These are phyloP conservation scores for Drosophila hamatofila DNA, from an alignment of 2,888 invertebrate genomes.

Conservation along the genomic window DNA sequence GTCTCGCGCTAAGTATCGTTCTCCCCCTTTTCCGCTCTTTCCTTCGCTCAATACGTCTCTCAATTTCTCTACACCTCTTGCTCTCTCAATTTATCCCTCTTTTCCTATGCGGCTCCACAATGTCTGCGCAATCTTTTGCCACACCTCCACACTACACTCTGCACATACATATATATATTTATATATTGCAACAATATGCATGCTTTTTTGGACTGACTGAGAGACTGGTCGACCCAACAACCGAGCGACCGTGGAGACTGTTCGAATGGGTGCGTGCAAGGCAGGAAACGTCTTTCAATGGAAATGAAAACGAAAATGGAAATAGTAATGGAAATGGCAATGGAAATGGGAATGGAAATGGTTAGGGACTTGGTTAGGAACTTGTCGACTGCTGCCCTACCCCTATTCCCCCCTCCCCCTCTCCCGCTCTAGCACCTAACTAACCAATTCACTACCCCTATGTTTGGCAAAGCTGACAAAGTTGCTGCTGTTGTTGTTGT, in stretches of 20 bases:
- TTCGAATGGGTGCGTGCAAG: slow-evolving; percentile 20
- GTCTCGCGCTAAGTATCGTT: too few relatives aligned
- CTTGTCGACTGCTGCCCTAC: too few relatives aligned
- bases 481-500: slow-evolving; percentile 39
- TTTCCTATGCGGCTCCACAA: slow-evolving; percentile 31
- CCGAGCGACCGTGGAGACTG: background rate
- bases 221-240: background rate
- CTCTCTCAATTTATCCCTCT: background rate
- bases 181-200: slow-evolving; percentile 8
- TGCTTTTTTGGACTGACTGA: slow-evolving; percentile 2
- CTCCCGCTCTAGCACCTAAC: background rate
- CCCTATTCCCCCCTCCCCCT: background rate
- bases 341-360: slow-evolving; percentile 46
- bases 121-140: slow-evolving; percentile 30
- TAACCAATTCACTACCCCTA: background rate
- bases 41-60: too few relatives aligned
- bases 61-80: too few relatives aligned
- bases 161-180: background rate
- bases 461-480: slow-evolving; percentile 18
- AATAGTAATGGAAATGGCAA: slow-evolving; percentile 63
- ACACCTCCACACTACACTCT: background rate
- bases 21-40: too few relatives aligned
- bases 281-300: slow-evolving; percentile 80
- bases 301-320: slow-evolving; percentile 78
- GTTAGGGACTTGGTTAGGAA: background rate